Percentiles rank a stretch among this genome's conserved stretches.
Conservation (phyloP, 1,140 invertebrate species). For the Drosophila azteca region DNA sequence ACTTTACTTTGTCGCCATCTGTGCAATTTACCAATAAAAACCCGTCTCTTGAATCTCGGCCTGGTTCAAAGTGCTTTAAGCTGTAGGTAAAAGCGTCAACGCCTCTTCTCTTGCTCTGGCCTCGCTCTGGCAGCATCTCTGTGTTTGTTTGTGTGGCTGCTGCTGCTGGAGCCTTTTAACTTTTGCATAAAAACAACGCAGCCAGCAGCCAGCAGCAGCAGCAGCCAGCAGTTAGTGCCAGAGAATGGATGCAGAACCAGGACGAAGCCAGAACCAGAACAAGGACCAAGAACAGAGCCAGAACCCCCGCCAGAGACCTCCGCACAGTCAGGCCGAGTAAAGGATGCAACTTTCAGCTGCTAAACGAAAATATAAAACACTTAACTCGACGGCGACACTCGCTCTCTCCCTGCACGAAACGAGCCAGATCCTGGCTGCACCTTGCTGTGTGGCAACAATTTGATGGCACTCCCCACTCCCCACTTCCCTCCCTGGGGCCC, state of each 20-base stretch:
- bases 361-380: slow-evolving; percentile 83
- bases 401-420: slow-evolving; percentile 32
- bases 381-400: slow-evolving; percentile 67
- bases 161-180: slow-evolving; percentile 66
- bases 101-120: slow-evolving; percentile 18
- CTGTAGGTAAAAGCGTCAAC: slow-evolving; percentile 43
- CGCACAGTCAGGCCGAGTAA: slow-evolving; percentile 5
- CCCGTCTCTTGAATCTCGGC: slow-evolving; percentile 50
- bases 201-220: slow-evolving; percentile 30
- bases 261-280: slow-evolving; percentile 14
- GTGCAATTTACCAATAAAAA: slow-evolving; percentile 80
- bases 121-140: slow-evolving; percentile 1
- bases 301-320: too few species aligned
- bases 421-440: slow-evolving; percentile 36
- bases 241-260: slow-evolving; percentile 41
- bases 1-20: slow-evolving; percentile 79
- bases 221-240: slow-evolving; percentile 56
- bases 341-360: slow-evolving; percentile 81
- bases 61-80: slow-evolving; percentile 60
- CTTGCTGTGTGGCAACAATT: slow-evolving; percentile 56
- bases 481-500: neutral
- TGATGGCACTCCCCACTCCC: slow-evolving; percentile 46
- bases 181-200: slow-evolving; percentile 76
- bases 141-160: slow-evolving; percentile 41
- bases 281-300: neutral